Percentiles rank a stretch among this genome's conserved stretches.
These are phyloP conservation scores for Microtus pennsylvanicus DNA, from an alignment of 2,113 vertebrate genomes.

Conservation along the genomic window DNA sequence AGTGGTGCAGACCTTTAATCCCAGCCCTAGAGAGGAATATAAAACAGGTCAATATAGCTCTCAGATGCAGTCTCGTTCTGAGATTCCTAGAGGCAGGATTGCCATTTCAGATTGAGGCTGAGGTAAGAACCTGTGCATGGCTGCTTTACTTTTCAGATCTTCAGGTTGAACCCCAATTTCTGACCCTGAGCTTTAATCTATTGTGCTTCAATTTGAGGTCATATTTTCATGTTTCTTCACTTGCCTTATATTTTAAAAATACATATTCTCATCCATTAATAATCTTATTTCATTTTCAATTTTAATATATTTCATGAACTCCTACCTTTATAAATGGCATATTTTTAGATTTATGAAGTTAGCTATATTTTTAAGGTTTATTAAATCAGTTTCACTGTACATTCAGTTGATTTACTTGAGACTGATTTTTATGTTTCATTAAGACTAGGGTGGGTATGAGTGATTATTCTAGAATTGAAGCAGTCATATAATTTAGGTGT, in stretches of 20 bases:
- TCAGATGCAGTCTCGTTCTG: too few species aligned
- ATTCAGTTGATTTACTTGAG: not conserved
- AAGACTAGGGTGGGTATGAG: not conserved
- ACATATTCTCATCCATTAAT: not conserved
- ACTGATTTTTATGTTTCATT: not conserved
- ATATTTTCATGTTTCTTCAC: not conserved
- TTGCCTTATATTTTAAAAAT: not conserved
- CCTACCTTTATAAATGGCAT: not conserved
- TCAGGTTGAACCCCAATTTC: too few species aligned
- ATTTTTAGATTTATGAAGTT: not conserved
- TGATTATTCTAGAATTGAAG: not conserved
- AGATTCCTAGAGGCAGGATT: too few species aligned
- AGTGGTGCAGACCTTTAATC: too few species aligned
- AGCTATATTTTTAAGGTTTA: not conserved
- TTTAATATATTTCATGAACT: not conserved
- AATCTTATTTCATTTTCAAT: not conserved
- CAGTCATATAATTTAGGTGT: not conserved
- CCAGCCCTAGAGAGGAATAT: too few species aligned
- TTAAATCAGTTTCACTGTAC: not conserved
- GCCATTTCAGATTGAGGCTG: too few species aligned
- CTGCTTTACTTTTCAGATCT: too few species aligned
- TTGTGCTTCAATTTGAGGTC: not conserved
- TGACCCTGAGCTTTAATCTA: too few species aligned
- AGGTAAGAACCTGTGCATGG: too few species aligned
- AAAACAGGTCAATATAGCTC: too few species aligned